Evolutionary conservation across 2,113 vertebrate species (phyloP).

Genomic region (Oxyruncus cristatus): DNA sequence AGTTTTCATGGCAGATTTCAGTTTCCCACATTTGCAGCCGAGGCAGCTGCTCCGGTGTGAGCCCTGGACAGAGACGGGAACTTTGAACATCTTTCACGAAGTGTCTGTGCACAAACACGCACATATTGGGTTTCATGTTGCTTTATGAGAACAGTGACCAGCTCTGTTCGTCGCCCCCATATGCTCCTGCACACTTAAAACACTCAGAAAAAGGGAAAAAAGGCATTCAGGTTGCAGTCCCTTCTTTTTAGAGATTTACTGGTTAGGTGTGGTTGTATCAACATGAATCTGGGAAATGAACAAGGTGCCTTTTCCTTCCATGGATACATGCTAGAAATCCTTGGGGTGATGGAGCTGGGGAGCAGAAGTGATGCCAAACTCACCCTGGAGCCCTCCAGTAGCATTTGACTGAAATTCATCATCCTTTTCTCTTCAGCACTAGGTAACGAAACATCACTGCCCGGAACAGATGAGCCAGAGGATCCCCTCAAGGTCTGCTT

Average conservation of each 20-base stretch:
- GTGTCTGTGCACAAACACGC: neutral
- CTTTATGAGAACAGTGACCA: neutral
- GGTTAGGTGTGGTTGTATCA: neutral
- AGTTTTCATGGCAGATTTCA: constrained; percentile 1
- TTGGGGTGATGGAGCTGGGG: accelerated
- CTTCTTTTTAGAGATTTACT: neutral
- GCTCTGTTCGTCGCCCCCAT: accelerated
- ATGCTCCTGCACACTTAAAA: neutral
- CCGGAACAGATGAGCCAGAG: accelerated
- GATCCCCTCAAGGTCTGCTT: neutral
- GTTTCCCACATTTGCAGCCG: neutral
- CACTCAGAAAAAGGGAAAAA: neutral
- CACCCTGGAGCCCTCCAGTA: neutral
- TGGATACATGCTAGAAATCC: neutral
- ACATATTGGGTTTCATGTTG: accelerated
- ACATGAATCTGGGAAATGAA: neutral
- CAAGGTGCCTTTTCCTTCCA: neutral
- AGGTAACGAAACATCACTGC: neutral
- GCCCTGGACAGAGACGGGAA: neutral
- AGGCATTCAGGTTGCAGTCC: neutral
- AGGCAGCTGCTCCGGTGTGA: neutral
- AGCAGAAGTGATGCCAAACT: neutral
- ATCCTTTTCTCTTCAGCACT: neutral
- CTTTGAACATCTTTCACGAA: neutral
- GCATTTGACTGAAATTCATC: neutral